Evolutionary conservation across 2,113 vertebrate genomes (phyloP).

Genomic region (Carassius gibelio): DNA sequence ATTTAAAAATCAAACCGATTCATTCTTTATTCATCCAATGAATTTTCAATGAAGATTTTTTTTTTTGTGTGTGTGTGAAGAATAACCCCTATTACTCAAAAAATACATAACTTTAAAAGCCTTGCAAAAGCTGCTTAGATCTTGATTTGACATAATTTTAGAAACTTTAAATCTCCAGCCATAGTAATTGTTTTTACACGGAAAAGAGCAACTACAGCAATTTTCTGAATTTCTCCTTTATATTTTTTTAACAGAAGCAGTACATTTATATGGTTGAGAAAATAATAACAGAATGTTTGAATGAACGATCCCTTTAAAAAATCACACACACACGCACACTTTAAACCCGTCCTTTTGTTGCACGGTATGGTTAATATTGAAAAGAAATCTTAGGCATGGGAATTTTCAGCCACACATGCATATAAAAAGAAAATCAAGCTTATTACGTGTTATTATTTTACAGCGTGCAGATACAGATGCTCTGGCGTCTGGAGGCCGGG

Average conservation of each 20-base stretch:
- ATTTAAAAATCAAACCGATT: not conserved
- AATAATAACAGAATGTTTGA: not conserved
- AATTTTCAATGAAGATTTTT: not conserved
- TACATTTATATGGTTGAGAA: not conserved
- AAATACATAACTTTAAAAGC: not conserved
- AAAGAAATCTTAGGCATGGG: not conserved
- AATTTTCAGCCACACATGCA: constrained; percentile 14
- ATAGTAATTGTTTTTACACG: not conserved
- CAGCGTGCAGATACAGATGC: constrained; percentile 4
- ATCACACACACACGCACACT: not conserved
- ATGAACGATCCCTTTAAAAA: not conserved
- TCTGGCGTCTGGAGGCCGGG: constrained; percentile 3
- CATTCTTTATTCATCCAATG: not conserved
- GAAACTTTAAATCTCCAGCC: not conserved
- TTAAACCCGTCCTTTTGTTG: not conserved
- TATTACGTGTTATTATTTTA: constrained; percentile 36
- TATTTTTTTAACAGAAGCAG: not conserved
- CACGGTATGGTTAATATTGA: not conserved
- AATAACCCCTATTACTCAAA: not conserved
- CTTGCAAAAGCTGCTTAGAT: not conserved
- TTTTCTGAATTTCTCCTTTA: not conserved
- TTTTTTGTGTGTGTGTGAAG: not conserved
- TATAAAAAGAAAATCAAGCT: constrained; percentile 20
- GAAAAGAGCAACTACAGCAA: not conserved
- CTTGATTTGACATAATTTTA: not conserved